These are phyloP conservation scores for Bovichtus variegatus DNA, from an alignment of 2,797 vertebrate species.

Conservation along the genomic window DNA sequence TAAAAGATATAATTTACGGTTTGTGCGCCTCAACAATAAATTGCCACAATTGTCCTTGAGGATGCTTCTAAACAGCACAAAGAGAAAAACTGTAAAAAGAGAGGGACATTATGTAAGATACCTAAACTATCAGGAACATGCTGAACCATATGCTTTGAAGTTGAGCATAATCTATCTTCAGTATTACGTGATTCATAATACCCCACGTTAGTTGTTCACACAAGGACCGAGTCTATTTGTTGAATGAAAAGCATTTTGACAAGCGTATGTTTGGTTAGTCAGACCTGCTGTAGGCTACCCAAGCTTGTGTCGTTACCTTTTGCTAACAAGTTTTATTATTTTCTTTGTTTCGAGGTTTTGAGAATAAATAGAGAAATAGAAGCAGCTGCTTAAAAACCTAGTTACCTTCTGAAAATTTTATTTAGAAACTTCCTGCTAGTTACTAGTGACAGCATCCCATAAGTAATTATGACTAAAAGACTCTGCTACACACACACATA, in stretches of 20 bases:
- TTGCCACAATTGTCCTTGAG: conserved; percentile 26
- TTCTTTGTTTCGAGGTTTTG: not conserved
- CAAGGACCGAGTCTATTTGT: conserved; percentile 25
- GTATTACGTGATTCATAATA: conserved; percentile 40
- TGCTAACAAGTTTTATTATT: conserved; percentile 3
- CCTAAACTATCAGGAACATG: conserved; percentile 18
- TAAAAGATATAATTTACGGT: conserved; percentile 30
- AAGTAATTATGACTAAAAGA: not conserved
- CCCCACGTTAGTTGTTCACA: conserved; percentile 24
- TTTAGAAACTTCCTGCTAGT: not conserved
- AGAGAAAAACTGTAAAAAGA: conserved; percentile 17
- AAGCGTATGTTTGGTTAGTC: conserved; percentile 33
- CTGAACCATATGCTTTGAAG: conserved; percentile 45
- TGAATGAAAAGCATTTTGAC: conserved; percentile 34
- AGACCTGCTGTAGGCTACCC: conserved; percentile 22
- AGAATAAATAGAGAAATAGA: not conserved
- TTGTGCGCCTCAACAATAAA: conserved; percentile 29
- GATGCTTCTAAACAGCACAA: conserved; percentile 34
- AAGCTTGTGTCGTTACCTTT: not conserved
- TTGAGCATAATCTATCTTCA: conserved; percentile 29
- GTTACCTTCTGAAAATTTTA: not conserved
- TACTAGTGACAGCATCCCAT: not conserved
- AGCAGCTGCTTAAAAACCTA: not conserved
- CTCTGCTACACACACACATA: not conserved
- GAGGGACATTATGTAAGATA: conserved; percentile 15